Evolutionary conservation across 2,888 invertebrate species (phyloP), one percentile per base, ranked within the genome.

Genomic region (Periphyllus acericola): DNA sequence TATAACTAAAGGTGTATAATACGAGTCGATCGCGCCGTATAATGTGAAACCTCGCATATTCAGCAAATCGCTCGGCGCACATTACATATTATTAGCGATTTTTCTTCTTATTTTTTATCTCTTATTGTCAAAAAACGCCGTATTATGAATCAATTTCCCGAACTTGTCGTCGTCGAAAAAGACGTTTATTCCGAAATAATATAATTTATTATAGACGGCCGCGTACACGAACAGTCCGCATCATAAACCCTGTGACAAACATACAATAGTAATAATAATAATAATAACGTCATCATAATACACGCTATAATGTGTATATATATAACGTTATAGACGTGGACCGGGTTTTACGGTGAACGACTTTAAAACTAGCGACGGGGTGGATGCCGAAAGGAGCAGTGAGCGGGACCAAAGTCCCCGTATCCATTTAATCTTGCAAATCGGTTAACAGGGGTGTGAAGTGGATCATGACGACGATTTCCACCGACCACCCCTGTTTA

Each of bases 391-490:
- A 76, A 66, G 60, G 29, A 40, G 29, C 11, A 66, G 36, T 11
- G 60, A 25, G 32, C 36, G 80, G 72, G 55, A 29, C 25, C 19
- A 29, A n/a, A 60, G 72, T 21, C 71, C n/a, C 29, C 79, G 72
- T 87, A 87, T 87, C 86, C 86, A 80, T 87, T 87, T 87, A 87
- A 87, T 87, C 86, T 87, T 81, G 86, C 86, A 87, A 87, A 87
- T 87, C 86, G 86, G 86, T 87, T 87, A 72, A 81, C 79, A 21
- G 86, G 86, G 86, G 86, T 87, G 86, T 87, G 86, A 87, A 87
- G 86, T 87, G 86, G 86, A 87, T 87, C 86, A 87, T 87, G 86
- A 87, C 86, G 86, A 87, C 55, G 36, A 84, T 84, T 84, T 84
- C 84, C 76, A 76, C 80, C 71, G 34, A 78, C 34, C 78, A 46